Evolutionary conservation across 2,797 vertebrate species (phyloP).

Genomic region (Acridotheres tristis): DNA sequence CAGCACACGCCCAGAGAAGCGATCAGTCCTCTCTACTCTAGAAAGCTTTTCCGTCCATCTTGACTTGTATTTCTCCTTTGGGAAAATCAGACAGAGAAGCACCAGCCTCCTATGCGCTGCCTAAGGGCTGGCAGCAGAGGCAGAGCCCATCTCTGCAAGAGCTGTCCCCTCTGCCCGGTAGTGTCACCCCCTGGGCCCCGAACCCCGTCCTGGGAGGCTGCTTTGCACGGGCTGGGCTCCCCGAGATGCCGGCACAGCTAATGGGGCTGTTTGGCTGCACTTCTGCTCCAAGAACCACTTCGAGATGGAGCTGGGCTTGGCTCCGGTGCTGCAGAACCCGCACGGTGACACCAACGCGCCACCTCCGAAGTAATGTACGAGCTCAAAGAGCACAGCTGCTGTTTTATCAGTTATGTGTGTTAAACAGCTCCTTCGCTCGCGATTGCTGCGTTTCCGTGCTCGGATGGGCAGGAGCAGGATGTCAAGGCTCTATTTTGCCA

Average conservation of each 20-base stretch:
- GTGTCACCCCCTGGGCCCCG: neutral
- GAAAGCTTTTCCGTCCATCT: neutral
- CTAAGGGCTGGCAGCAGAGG: neutral
- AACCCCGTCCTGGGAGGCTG: neutral
- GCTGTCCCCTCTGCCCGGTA: neutral
- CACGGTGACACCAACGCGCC: rapidly evolving
- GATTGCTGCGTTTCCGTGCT: rapidly evolving
- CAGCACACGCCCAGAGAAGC: neutral
- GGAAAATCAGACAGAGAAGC: neutral
- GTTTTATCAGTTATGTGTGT: neutral
- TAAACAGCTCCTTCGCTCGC: neutral
- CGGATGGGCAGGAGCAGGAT: neutral
- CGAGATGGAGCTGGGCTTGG: neutral
- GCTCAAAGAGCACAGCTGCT: neutral
- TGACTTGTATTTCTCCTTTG: neutral
- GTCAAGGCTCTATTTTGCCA: neutral
- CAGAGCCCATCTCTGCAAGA: neutral
- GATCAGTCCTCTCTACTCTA: neutral
- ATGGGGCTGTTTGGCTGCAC: rapidly evolving
- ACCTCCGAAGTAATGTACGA: rapidly evolving
- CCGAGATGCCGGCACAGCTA: rapidly evolving
- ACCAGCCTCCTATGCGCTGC: neutral
- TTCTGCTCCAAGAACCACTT: neutral
- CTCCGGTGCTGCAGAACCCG: neutral
- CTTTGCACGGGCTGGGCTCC: neutral